Percentiles rank a stretch among this genome's conserved stretches.
phyloP scores from a whole-genome alignment of 2,113 vertebrate genomes.

The Macquaria australasica region DNA sequence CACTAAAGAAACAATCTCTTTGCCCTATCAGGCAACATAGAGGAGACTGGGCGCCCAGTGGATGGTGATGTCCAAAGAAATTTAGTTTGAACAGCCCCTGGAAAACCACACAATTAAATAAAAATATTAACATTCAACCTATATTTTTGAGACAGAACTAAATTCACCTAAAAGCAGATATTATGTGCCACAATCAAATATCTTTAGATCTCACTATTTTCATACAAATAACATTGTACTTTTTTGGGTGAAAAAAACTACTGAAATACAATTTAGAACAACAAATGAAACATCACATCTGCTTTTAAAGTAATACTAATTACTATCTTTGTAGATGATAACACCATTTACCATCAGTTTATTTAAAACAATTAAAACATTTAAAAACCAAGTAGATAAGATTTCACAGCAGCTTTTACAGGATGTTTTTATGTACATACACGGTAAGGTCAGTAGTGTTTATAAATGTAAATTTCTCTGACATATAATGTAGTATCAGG shows the following conservation, averaged over 20 bases:
- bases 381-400: background rate
- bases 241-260: background rate
- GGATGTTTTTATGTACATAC: background rate
- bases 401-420: background rate
- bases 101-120: background rate
- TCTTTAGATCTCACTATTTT: background rate
- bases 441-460: background rate
- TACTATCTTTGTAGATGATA: background rate
- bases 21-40: slow-evolving; percentile 34
- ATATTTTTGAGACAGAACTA: background rate
- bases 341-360: background rate
- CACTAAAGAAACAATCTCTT: slow-evolving; percentile 43
- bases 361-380: background rate
- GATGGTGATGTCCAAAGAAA: slow-evolving; percentile 28
- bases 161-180: background rate
- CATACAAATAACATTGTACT: background rate
- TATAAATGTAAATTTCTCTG: background rate
- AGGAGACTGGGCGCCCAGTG: background rate
- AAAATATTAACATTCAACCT: no score
- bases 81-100: slow-evolving; percentile 13
- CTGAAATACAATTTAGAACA: background rate
- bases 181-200: background rate
- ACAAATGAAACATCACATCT: background rate
- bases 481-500: background rate
- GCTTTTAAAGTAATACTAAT: background rate